phyloP scores from a whole-genome alignment of 2,797 vertebrate genomes.

The Limosa lapponica region DNA sequence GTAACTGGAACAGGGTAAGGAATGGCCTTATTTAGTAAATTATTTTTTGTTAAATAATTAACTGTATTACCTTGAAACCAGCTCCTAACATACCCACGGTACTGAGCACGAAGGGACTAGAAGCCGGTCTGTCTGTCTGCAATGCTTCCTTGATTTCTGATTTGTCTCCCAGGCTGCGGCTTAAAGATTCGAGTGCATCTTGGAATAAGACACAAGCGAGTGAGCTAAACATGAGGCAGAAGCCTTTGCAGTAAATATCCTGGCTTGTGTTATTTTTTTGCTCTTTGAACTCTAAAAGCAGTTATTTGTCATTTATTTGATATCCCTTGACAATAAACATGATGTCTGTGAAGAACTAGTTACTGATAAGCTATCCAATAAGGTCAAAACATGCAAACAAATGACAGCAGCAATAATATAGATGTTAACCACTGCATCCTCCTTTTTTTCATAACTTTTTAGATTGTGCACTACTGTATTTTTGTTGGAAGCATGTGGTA shows the following conservation, averaged over 20 bases:
- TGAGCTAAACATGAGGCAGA: slow-evolving; percentile 26
- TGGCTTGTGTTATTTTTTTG: slow-evolving; percentile 53
- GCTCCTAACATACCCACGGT: neutral
- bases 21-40: neutral
- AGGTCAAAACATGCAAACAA: slow-evolving; percentile 47
- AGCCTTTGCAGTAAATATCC: slow-evolving; percentile 28
- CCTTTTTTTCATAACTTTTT: slow-evolving; percentile 23
- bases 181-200: neutral
- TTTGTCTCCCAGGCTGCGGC: neutral
- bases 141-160: neutral
- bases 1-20: neutral
- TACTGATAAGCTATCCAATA: slow-evolving; percentile 61
- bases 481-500: slow-evolving; percentile 50
- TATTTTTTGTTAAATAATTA: neutral
- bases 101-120: fast-evolving
- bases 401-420: slow-evolving; percentile 56
- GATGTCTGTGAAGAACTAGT: slow-evolving; percentile 42
- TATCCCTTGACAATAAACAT: slow-evolving; percentile 52
- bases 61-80: neutral
- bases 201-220: neutral
- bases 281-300: slow-evolving; percentile 64
- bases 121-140: neutral
- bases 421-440: slow-evolving; percentile 47
- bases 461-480: slow-evolving; percentile 31
- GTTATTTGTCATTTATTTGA: slow-evolving; percentile 67